Evolutionary conservation across 2,888 invertebrate species (phyloP), one percentile per base, ranked within the genome.

Genomic region (Papilio demoleus): DNA sequence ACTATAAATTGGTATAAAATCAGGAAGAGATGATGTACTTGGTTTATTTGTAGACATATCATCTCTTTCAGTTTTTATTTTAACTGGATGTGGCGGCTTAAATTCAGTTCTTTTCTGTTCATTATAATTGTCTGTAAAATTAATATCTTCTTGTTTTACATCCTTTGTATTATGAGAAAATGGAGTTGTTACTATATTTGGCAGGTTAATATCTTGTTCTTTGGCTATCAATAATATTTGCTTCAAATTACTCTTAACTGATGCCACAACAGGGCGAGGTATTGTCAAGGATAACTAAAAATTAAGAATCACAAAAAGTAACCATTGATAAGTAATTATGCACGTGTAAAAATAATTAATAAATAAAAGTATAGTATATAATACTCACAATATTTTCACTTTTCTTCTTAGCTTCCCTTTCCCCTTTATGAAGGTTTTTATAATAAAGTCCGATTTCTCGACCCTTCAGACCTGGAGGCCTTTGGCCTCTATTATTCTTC

Each of bases 381-480:
- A 31, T 56, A 56, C 53, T 31, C n/a, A 56, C 53, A 31, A 27
- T 40, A 17, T 68, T 58, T 63, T 63, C 36, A 56, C 34, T 53
- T 27, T 59, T 68, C n/a, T 38, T 61, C 47, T 22, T 65, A 72
- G 70, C 56, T 60, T 66, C 40, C 8, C 11, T 27, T 70, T 19
- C 22, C 19, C 34, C 69, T 73, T 1, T 75, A 65, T 40, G 72
- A 24, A 64, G 74, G 45, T 86, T 72, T 77, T 70, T 86, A 71
- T 82, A 90, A 71, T 78, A 90, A 0, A 87, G 66, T 8, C 90
- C 90, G 71, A 90, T 87, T 58, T 83, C 80, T 75, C 70, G 82
- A n/a, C 90, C 90, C 70, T 70, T 81, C 12, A 95, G 82, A 56
- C 94, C 92, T 1, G 87, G 82, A 0, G 95, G 95, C 72, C 83